These are phyloP conservation scores for Hypomesus transpacificus DNA, from an alignment of 2,113 vertebrate genomes.

Conservation along the genomic window DNA sequence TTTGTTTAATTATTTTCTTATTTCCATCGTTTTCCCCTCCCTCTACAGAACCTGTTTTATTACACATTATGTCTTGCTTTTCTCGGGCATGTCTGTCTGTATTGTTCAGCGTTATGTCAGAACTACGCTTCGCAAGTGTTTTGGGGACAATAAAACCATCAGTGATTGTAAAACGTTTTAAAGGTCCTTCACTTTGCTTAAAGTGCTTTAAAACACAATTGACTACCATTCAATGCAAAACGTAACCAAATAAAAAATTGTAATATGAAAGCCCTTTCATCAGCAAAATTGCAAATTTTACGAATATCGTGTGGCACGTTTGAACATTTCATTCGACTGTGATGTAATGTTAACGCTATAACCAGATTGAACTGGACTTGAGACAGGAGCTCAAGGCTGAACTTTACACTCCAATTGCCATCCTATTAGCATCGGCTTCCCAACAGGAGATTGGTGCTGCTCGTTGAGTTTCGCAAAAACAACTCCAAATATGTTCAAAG, in stretches of 20 bases:
- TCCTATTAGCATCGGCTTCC: conserved; percentile 73
- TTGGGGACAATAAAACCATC: conserved; percentile 4
- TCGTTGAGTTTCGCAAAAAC: conserved; percentile 73
- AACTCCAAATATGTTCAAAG: conserved; percentile 81
- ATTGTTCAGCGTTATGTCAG: neutral
- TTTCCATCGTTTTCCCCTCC: too few relatives aligned
- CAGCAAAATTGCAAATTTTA: conserved; percentile 54
- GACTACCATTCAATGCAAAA: neutral
- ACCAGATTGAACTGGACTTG: conserved; percentile 85
- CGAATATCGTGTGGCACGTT: conserved; percentile 49
- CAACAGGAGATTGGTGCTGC: conserved; percentile 72
- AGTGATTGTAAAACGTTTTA: conserved; percentile 8
- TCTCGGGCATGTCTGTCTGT: neutral
- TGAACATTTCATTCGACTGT: conserved; percentile 38
- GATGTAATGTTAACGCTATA: conserved; percentile 78
- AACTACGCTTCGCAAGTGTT: neutral
- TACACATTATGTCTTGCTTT: neutral
- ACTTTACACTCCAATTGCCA: conserved; percentile 79
- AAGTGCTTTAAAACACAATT: neutral
- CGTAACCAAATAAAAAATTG: neutral
- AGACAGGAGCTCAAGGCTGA: conserved; percentile 70
- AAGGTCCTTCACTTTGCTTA: neutral
- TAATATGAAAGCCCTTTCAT: neutral
- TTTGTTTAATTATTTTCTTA: too few relatives aligned
- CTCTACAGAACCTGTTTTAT: neutral